Conservation (phyloP, 2,888 invertebrate species). For the Tinea pellionella region DNA sequence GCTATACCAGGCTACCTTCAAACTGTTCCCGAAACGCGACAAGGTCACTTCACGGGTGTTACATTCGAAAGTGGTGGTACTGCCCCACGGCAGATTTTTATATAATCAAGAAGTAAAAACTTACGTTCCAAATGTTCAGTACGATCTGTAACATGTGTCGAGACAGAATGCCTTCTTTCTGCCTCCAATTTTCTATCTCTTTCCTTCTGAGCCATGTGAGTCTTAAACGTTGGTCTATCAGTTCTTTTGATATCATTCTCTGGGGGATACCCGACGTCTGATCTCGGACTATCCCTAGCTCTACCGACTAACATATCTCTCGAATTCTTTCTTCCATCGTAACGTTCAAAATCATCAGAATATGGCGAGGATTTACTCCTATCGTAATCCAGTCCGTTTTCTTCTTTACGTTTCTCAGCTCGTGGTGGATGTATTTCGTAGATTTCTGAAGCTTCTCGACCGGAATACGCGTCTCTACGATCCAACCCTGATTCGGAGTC, state of each 20-base stretch:
- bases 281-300: constrained; percentile 53
- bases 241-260: constrained; percentile 45
- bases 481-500: constrained; percentile 58
- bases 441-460: constrained; percentile 57
- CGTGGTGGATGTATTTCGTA: constrained; percentile 55
- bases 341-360: constrained; percentile 57
- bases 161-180: constrained; percentile 80
- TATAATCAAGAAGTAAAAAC: too few species aligned
- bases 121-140: constrained; percentile 66
- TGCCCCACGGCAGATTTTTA: too few species aligned
- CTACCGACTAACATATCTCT: constrained; percentile 61
- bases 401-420: constrained; percentile 44
- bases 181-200: constrained; percentile 72
- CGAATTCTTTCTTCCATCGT: constrained; percentile 60
- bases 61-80: too few species aligned
- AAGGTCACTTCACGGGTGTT: too few species aligned
- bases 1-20: too few species aligned
- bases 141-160: constrained; percentile 80
- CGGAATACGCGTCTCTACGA: constrained; percentile 46
- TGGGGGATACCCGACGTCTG: constrained; percentile 43
- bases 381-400: constrained; percentile 47
- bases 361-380: constrained; percentile 44
- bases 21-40: too few species aligned
- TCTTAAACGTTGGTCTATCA: constrained; percentile 76
- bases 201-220: constrained; percentile 78